Conservation (phyloP, 1,140 invertebrate genomes). For the Panulirus ornatus region DNA sequence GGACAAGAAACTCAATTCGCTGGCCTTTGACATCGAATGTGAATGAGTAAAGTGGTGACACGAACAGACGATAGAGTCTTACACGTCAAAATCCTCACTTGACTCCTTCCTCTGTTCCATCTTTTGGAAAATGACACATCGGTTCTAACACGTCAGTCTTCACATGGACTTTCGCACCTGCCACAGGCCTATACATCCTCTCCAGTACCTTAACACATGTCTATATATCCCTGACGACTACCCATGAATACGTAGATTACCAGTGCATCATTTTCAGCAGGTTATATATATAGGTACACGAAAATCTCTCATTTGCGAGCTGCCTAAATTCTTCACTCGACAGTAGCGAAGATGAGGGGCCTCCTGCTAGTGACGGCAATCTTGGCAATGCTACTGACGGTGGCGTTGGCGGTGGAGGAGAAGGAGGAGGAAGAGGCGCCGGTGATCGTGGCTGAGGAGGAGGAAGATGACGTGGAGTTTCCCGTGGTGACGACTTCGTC, state of each 20-base stretch:
- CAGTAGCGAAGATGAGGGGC: background rate
- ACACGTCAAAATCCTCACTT: too few species aligned
- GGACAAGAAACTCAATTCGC: too few species aligned
- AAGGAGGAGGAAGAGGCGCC: background rate
- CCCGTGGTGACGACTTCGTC: slow-evolving; percentile 81
- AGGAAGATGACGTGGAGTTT: slow-evolving; percentile 78
- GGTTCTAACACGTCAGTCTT: too few species aligned
- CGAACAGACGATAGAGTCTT: too few species aligned
- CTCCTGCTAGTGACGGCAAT: background rate
- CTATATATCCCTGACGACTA: background rate
- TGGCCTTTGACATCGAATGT: too few species aligned
- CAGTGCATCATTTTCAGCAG: too few species aligned
- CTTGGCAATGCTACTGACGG: background rate
- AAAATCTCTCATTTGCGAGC: background rate
- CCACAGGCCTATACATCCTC: background rate
- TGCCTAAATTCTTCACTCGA: background rate
- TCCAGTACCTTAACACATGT: background rate
- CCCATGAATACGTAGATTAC: background rate
- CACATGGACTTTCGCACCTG: too few species aligned
- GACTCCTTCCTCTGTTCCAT: too few species aligned
- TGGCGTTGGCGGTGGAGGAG: background rate
- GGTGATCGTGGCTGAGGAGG: background rate
- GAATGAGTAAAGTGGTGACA: too few species aligned
- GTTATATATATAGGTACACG: background rate
- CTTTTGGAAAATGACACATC: too few species aligned